Evolutionary conservation across 2,888 invertebrate genomes (phyloP).

Genomic region (Drosophila merina): DNA sequence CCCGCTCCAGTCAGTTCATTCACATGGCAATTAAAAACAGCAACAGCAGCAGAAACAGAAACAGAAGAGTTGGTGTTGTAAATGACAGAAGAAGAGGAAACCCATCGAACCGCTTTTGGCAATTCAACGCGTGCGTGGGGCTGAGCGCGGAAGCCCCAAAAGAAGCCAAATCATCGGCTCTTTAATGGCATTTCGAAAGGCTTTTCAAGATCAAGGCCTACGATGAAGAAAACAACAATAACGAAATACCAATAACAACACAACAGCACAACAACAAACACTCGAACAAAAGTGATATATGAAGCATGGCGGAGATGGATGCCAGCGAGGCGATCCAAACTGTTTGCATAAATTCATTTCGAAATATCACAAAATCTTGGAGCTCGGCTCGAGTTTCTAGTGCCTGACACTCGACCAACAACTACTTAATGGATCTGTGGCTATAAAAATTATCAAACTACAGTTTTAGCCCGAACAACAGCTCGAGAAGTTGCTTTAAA

Average conservation of each 20-base stretch:
- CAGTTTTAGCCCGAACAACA: constrained; percentile 44
- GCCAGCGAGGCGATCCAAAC: constrained; percentile 65
- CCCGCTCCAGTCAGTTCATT: constrained; percentile 72
- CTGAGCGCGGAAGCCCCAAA: constrained; percentile 54
- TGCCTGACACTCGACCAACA: constrained; percentile 63
- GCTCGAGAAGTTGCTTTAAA: constrained; percentile 55
- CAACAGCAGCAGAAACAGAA: not conserved
- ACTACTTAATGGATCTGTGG: constrained; percentile 39
- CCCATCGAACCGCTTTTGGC: constrained; percentile 32
- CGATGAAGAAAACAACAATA: constrained; percentile 5
- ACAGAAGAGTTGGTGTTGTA: constrained; percentile 17
- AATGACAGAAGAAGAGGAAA: constrained; percentile 24
- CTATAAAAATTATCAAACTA: constrained; percentile 47
- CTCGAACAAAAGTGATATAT: constrained; percentile 60
- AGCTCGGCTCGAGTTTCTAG: constrained; percentile 49
- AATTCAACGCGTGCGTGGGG: constrained; percentile 57
- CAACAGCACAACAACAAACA: not conserved
- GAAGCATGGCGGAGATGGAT: constrained; percentile 67
- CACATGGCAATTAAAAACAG: constrained; percentile 64
- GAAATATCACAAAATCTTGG: constrained; percentile 51
- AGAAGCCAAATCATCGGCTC: constrained; percentile 39
- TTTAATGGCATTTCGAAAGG: constrained; percentile 71
- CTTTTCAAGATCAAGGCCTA: constrained; percentile 76
- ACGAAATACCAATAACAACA: not conserved
- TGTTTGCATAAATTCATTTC: constrained; percentile 70